Percentiles rank a stretch among this genome's conserved stretches.
Conservation (phyloP, 2,888 invertebrate species). For the Blastobasis adustella region DNA sequence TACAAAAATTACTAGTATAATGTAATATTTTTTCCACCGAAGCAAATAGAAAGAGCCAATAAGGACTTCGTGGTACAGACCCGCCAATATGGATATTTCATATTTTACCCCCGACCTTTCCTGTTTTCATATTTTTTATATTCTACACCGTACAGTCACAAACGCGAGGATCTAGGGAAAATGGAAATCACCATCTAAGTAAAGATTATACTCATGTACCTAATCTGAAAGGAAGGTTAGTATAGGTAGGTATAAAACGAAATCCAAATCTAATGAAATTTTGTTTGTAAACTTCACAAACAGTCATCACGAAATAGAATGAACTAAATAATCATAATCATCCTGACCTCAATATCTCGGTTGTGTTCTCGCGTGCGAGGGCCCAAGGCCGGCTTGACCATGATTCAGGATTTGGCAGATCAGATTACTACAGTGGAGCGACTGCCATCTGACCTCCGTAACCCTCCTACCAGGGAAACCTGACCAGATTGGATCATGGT, state of each 20-base stretch:
- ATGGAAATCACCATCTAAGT: background rate
- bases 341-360: background rate
- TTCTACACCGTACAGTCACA: constrained; percentile 26
- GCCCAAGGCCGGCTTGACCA: too few relatives aligned
- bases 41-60: constrained; percentile 39
- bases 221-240: too few relatives aligned
- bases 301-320: too few relatives aligned
- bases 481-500: too few relatives aligned
- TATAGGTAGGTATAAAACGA: too few relatives aligned
- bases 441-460: too few relatives aligned
- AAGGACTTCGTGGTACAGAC: constrained; percentile 34
- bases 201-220: too few relatives aligned
- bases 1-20: too few relatives aligned
- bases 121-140: constrained; percentile 49
- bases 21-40: background rate
- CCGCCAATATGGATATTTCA: constrained; percentile 68
- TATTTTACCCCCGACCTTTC: constrained; percentile 54
- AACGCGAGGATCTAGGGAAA: background rate
- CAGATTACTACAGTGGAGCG: too few relatives aligned
- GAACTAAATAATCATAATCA: background rate
- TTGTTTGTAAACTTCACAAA: background rate
- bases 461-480: too few relatives aligned
- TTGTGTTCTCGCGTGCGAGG: background rate
- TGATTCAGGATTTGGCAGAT: too few relatives aligned
- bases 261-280: too few relatives aligned